Evolutionary conservation across 2,113 vertebrate species (phyloP), one percentile per base, ranked within the genome.

Genomic region (Centropristis striata): DNA sequence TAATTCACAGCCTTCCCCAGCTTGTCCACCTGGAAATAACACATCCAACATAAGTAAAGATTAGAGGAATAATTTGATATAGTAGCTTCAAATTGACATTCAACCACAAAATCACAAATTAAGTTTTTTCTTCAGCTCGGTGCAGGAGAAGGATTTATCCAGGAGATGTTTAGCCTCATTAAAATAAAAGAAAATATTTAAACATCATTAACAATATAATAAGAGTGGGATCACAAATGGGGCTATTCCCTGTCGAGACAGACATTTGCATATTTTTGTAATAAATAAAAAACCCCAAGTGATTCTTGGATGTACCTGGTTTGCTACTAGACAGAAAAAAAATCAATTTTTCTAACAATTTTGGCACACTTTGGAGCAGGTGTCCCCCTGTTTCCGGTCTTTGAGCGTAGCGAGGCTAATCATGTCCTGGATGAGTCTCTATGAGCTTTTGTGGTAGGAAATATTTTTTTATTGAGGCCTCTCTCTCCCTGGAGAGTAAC

Each of bases 1-100:
- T 99, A 99, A 92, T 99, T 98, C 86, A 99, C 92, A 51, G 97
- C 98, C 88, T 99, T 99, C 44, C 97, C 98, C 86, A 99, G 96
- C 90, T 98, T 99, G 80, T 99, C 97, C 92, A 98, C 97, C 98
- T 99, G 86, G 58, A 50, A 63, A 25, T 69, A 16, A 74, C 36
- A 70, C 12, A 46, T 37, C 15, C 5, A 71, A 54, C 8, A 41
- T 0, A 10, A 1, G 32, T 28, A 57, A 42, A 44, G 47, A 46
- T 3, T 11, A 5, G 27, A 39, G n/a, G 15, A 39, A 50, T 65
- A 18, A 4, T 10, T 14, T 3, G 1, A 59, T 14, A 53, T 69
- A 10, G n/a, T n/a, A n/a, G n/a, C n/a, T n/a, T n/a, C 36, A 37
- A 37, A 37, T 37, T 37, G 36, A 37, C 4, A n/a, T n/a, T n/a